Base-by-base conservation (phyloP, 2,888 invertebrate species). In the Autographa gamma region DNA sequence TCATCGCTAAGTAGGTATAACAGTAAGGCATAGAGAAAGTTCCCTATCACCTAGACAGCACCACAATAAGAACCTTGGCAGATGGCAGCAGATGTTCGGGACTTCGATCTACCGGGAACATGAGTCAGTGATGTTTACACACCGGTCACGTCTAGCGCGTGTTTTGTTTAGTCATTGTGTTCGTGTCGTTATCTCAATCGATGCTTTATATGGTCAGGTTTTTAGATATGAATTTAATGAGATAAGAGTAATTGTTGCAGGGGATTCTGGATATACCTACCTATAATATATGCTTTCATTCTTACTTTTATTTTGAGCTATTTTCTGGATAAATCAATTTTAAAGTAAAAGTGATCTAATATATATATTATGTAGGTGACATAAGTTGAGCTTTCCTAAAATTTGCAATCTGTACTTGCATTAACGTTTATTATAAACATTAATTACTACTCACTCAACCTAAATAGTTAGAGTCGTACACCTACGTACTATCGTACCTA, bases 41-140 rank as follows among this genome's bases (percentile, higher is more conserved):
- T 0, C 72, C 63, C 48, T 64, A 66, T 73, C 68, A 80, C 74
- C 81, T 78, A 67, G 66, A 67, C 19, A 18, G 56, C 9, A 63
- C 38, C 54, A 79, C 79, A 79, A 74, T 71, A 11, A 14, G 34
- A 65, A 38, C 76, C 82, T 74, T 71, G 72, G 59, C 54, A 56
- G 9, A 71, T 71, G 72, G 59, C 54, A 56, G 9, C 54, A 56
- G 54, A 56, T 56, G 54, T 56, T 56, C 54, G 25, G 59, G 74
- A 79, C 66, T 66, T 54, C 31, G 74, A 43, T 64, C 63, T 78
- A 81, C 78, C 81, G 11, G 56, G 81, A 78, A 78, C 61, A 69
- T 86, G 86, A 87, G 62, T 86, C 87, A 87, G 66, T 14, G n/a
- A 63, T 86, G 82, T 87, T 87, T 85, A 85, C 77, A 86, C 48